A percentile compares a stretch with the other conserved stretches of the same genome.
Evolutionary conservation across 92 coral and sea anemone genomes (phyloP).

Genomic region (Actinernus sp.): DNA sequence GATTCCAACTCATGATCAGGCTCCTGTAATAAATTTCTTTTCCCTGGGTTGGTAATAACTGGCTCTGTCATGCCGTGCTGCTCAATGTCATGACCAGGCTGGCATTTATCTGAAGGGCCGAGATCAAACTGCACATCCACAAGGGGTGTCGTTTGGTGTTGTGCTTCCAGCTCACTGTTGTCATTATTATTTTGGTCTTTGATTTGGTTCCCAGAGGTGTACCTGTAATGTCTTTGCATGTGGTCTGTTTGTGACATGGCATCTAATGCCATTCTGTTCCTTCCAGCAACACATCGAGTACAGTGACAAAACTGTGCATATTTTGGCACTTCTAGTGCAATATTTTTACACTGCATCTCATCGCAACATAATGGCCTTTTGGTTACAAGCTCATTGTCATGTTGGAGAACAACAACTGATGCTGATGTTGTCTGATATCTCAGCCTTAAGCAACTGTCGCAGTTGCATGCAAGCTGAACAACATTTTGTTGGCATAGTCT

Average conservation of each 20-base stretch:
- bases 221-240: neutral
- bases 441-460: slow-evolving; percentile 28
- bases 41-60: no score
- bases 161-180: slow-evolving; percentile 1
- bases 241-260: no score
- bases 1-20: no score
- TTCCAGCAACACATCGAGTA: slow-evolving; percentile 1
- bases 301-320: slow-evolving; percentile 30
- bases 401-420: slow-evolving; percentile 2
- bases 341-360: slow-evolving; percentile 7
- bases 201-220: no score
- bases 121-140: no score
- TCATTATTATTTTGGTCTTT: slow-evolving; percentile 33
- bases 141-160: no score
- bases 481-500: slow-evolving; percentile 30
- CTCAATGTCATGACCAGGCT: no score
- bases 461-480: slow-evolving; percentile 18
- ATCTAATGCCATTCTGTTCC: slow-evolving; percentile 2
- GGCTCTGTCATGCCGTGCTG: no score
- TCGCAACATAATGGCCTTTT: slow-evolving; percentile 14
- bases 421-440: slow-evolving; percentile 16
- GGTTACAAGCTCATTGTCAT: neutral
- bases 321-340: neutral
- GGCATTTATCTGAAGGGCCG: no score
- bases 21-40: no score